Conservation (phyloP, 2,797 vertebrate species). For the Chanos chanos region DNA sequence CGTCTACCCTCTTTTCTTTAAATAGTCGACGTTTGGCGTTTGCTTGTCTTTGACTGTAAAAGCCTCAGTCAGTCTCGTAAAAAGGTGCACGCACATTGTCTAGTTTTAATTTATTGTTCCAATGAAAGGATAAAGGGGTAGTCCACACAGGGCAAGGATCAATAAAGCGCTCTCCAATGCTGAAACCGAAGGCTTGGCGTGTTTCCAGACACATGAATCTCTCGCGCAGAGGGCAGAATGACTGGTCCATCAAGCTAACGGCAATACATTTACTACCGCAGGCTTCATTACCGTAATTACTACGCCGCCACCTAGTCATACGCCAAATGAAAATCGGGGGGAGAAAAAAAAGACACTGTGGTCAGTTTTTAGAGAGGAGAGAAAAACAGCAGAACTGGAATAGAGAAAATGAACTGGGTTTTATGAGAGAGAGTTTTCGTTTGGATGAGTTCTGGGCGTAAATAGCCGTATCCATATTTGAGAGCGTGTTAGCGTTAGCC, state of each 20-base stretch:
- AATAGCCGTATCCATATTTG: too few relatives aligned
- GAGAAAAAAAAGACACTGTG: too few relatives aligned
- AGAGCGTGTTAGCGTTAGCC: too few relatives aligned
- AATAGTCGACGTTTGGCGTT: background rate
- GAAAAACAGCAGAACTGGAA: too few relatives aligned
- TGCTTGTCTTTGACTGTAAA: background rate
- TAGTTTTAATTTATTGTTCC: constrained; percentile 25
- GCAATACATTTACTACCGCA: background rate
- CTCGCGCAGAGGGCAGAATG: background rate
- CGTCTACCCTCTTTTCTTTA: background rate
- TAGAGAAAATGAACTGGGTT: too few relatives aligned
- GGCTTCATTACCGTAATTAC: constrained; percentile 26
- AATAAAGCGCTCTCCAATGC: constrained; percentile 21
- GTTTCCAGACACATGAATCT: constrained; percentile 19
- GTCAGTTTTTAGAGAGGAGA: too few relatives aligned
- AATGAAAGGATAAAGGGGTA: constrained; percentile 20
- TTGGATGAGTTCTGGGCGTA: too few relatives aligned
- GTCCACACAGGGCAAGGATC: constrained; percentile 13
- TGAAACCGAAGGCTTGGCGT: background rate
- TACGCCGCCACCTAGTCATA: background rate
- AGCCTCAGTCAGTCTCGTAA: constrained; percentile 10
- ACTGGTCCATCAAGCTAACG: background rate
- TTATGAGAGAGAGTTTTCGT: too few relatives aligned
- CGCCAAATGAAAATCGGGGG: constrained; percentile 21
- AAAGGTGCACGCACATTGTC: constrained; percentile 18